phyloP scores from a whole-genome alignment of 2,888 invertebrate species.

The Drosophila kuntzei region DNA sequence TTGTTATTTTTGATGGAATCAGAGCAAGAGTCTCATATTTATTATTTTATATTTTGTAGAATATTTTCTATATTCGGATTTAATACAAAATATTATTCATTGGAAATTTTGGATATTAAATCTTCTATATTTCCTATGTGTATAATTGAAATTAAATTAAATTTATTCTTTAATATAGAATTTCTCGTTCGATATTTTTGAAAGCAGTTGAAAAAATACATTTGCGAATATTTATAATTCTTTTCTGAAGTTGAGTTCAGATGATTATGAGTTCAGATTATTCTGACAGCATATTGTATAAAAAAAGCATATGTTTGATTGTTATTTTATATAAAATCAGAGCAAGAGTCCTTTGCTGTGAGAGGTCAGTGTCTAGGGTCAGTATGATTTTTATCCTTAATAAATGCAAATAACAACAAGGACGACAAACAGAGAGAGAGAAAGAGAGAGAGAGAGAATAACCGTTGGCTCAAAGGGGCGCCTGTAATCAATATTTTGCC shows the following conservation, averaged over 20 bases:
- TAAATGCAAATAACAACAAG: slow-evolving; percentile 54
- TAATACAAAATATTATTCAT: too few species aligned
- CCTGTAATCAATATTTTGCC: slow-evolving; percentile 78
- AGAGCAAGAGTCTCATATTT: too few species aligned
- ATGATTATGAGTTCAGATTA: neutral
- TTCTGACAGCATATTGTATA: neutral
- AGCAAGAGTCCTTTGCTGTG: slow-evolving; percentile 31
- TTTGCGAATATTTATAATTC: neutral
- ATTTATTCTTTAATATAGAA: too few species aligned
- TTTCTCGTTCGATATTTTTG: neutral
- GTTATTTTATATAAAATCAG: slow-evolving; percentile 21
- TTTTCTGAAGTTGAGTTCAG: neutral
- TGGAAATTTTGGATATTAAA: too few species aligned
- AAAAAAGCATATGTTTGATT: slow-evolving; percentile 1
- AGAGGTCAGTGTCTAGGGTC: slow-evolving; percentile 68
- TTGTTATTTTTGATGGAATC: too few species aligned
- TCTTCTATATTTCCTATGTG: too few species aligned
- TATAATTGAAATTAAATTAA: too few species aligned
- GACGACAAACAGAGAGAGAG: neutral
- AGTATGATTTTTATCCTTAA: slow-evolving; percentile 70
- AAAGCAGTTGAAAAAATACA: neutral
- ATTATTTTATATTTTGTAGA: too few species aligned
- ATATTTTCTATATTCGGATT: too few species aligned
- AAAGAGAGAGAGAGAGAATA: slow-evolving; percentile 13
- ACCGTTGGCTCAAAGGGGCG: slow-evolving; percentile 52